Evolutionary conservation across 2,797 vertebrate species (phyloP), one percentile per base, ranked within the genome.

Genomic region (Crocodylus rhombifer): DNA sequence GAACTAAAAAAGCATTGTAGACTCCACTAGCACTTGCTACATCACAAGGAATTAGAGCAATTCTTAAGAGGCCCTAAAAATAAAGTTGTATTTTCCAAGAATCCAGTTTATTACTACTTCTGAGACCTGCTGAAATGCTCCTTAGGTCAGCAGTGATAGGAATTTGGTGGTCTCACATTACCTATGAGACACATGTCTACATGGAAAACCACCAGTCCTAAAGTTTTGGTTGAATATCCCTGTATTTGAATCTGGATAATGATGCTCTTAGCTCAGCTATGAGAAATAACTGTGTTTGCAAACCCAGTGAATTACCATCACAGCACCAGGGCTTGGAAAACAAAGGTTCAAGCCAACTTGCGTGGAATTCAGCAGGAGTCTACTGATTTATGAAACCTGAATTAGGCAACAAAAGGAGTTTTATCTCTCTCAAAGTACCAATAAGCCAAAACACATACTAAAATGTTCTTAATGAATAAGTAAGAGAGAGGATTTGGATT

Each of bases 111-210:
- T 3, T 51, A 51, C 30, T 33, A 86, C 81, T 74, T 76, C n/a
- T 14, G 86, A 84, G 76, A 82, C 42, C 58, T 15, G 65, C 51
- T 69, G 86, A 94, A 94, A 51, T 9, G 42, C 42, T 51, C 42
- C 42, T 51, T 51, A 51, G 87, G 86, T 94, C 90, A 94, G 79
- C 91, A 92, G 77, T 1, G 0, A 89, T 69, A 93, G 81, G 63
- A 94, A 90, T 86, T 51, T 57, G 57, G 73, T 9, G 28, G 21
- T 79, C 63, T 92, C 62, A 0, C 6, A 18, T 89, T 91, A 84
- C 30, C 0, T 42, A 82, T 78, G 65, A 76, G 62, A n/a, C 16
- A 60, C 83, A 92, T 93, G 67, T 60, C 77, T 56, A 80, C 60
- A n/a, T 20, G 15, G 77, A 89, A 84, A 92, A 81, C 80, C 84